Evolutionary conservation across 2,888 invertebrate genomes (phyloP).

Genomic region (Phortica okadai): DNA sequence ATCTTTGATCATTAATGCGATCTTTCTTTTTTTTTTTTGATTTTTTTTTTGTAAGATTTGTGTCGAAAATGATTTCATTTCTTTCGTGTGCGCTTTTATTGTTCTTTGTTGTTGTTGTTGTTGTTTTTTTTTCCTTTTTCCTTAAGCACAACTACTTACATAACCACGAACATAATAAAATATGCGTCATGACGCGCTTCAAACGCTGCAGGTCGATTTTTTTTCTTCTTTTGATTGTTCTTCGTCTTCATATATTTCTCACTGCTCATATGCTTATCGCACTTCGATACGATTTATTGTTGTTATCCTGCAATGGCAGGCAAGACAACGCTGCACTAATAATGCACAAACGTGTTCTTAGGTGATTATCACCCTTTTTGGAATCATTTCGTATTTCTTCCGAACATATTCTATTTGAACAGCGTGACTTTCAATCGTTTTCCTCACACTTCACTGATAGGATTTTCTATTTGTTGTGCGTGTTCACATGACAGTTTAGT

Average conservation of each 20-base stretch:
- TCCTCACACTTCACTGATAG: constrained; percentile 33
- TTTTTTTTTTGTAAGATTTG: background rate
- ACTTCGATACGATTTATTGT: background rate
- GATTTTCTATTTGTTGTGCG: constrained; percentile 40
- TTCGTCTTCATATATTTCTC: constrained; percentile 4
- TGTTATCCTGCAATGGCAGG: background rate
- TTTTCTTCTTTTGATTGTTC: background rate
- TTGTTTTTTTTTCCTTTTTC: background rate
- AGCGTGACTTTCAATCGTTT: constrained; percentile 55
- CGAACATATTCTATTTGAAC: constrained; percentile 28
- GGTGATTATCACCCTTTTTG: constrained; percentile 52
- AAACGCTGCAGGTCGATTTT: background rate
- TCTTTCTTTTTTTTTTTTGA: background rate
- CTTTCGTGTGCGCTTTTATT: background rate
- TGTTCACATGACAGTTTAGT: constrained; percentile 29
- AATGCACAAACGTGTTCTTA: constrained; percentile 27
- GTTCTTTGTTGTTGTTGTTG: background rate
- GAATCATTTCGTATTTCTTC: constrained; percentile 13
- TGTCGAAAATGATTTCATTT: constrained; percentile 28
- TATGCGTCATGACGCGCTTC: constrained; percentile 7
- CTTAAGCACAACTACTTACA: constrained; percentile 11
- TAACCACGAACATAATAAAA: constrained; percentile 20
- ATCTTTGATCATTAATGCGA: constrained; percentile 30
- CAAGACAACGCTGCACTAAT: background rate
- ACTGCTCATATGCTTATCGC: constrained; percentile 9